Evolutionary conservation across 2,797 vertebrate genomes (phyloP), one percentile per base, ranked within the genome.

Genomic region (Sebastes vulpes): DNA sequence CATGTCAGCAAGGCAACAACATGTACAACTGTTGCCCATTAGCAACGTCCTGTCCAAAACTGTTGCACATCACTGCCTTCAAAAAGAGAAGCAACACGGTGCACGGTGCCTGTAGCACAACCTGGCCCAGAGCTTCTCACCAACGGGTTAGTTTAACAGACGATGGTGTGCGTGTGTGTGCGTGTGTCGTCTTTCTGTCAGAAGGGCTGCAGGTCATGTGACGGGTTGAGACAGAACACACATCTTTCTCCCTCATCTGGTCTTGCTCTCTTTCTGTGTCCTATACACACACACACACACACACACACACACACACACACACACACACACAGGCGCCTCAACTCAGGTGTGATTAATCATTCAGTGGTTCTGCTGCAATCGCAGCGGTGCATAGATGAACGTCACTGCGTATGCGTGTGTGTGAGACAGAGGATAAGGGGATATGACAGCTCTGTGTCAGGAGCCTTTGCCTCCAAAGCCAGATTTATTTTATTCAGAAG

Each of bases 401-500:
- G 11, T 54, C n/a, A 65, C 4, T 38, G 57, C 67, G 53, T 69
- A 31, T 50, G 18, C 29, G 52, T 32, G 14, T 65, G 65, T 58
- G 61, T 70, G 72, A 61, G 63, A 65, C 26, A 53, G 76, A 80
- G 58, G 61, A 73, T 80, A 66, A 87, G 75, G 57, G 77, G 61
- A 75, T 77, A 82, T 86, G 89, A 89, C 90, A 91, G 82, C 83
- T 86, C 70, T 85, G 86, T 89, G 88, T 89, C 84, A 87, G 72
- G 81, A 88, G 77, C 76, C 72, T 69, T 65, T 87, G 74, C 80
- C 89, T 91, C 85, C 38, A 11, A 85, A 85, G 85, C 76, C 79
- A 74, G 82, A 89, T 93, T 92, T 90, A 77, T 89, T 91, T 90
- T 82, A 88, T 91, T 85, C 89, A 89, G 82, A 84, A 72, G 77